Evolutionary conservation across 2,888 invertebrate genomes (phyloP), one percentile per base, ranked within the genome.

Genomic region (Stenodema calcarata): DNA sequence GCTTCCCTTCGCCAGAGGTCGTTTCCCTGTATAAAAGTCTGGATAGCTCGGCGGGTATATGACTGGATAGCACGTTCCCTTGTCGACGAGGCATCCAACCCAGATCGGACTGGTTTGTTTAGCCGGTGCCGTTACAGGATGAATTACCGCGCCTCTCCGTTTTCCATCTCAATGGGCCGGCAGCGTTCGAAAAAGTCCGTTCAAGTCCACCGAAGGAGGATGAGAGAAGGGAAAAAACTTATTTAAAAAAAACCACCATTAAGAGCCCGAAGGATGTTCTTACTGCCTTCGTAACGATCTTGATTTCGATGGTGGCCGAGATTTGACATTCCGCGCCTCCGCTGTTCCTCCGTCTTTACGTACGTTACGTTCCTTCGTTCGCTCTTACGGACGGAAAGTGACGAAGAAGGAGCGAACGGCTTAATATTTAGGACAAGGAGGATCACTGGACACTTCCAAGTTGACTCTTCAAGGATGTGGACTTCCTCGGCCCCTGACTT

Each of bases 101-200:
- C 78, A 78, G 27, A 41, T 30, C 27, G 78, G 44, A 44, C 78
- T 78, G 78, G 78, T 78, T 78, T 78, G 44, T 78, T 78, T 78
- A 76, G 76, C 76, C 76, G 76, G 76, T 76, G 76, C 76, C 76
- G 76, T 76, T 76, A 76, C 30, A 18, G 76, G 76, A 76, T 76
- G 76, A 76, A 41, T 76, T 76, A 76, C 76, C 76, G 42, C 76
- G 14, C 41, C 76, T 76, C 42, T n/a, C 76, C 70, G 27, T 70
- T 30, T 70, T 70, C 18, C 70, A 16, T 16, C 14, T 27, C 27
- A 14, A 70, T 18, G 16, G 69, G 70, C 70, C 70, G 70, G 70
- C 28, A 70, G 70, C 27, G 1, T 27, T 70, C 28, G 28, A 27
- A 70, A 70, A 70, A 70, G 70, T 70, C 27, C 28, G 70, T 70